Conservation (phyloP, 2,888 invertebrate genomes). For the Drosophila fungiperda region DNA sequence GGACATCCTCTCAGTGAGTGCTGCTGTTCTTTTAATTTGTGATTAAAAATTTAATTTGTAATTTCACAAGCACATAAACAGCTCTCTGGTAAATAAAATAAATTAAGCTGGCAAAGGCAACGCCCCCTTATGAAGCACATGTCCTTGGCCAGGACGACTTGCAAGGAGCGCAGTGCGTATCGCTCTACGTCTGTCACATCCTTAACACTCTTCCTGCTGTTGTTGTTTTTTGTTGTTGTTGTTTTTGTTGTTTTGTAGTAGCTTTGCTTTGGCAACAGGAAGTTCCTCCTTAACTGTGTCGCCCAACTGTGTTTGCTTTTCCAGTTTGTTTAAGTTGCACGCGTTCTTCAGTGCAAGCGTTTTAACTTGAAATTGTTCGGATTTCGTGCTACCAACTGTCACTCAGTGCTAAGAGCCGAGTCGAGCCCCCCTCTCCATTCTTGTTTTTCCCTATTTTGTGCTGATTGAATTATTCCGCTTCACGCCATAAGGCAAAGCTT, state of each 20-base stretch:
- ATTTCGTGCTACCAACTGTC: constrained; percentile 60
- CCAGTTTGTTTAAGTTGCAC: constrained; percentile 80
- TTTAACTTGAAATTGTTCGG: constrained; percentile 76
- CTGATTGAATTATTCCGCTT: constrained; percentile 81
- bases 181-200: constrained; percentile 41
- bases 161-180: constrained; percentile 34
- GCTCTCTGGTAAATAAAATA: constrained; percentile 79
- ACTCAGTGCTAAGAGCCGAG: constrained; percentile 19
- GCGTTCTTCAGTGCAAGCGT: constrained; percentile 66
- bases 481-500: constrained; percentile 72
- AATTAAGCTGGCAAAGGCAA: constrained; percentile 66
- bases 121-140: constrained; percentile 26
- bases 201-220: constrained; percentile 27
- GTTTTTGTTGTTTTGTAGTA: constrained; percentile 30
- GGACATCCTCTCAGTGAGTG: constrained; percentile 38
- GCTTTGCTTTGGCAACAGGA: constrained; percentile 64
- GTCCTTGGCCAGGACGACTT: constrained; percentile 43
- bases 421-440: constrained; percentile 20
- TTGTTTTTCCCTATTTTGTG: constrained; percentile 40
- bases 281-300: constrained; percentile 80
- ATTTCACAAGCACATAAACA: constrained; percentile 78
- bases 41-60: constrained; percentile 81
- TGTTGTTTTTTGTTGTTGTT: constrained; percentile 27
- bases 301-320: constrained; percentile 75
- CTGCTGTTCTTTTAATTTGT: constrained; percentile 52